Percentiles rank a stretch among this genome's conserved stretches.
phyloP scores from a whole-genome alignment of 2,888 invertebrate genomes.

The Rutpela maculata region DNA sequence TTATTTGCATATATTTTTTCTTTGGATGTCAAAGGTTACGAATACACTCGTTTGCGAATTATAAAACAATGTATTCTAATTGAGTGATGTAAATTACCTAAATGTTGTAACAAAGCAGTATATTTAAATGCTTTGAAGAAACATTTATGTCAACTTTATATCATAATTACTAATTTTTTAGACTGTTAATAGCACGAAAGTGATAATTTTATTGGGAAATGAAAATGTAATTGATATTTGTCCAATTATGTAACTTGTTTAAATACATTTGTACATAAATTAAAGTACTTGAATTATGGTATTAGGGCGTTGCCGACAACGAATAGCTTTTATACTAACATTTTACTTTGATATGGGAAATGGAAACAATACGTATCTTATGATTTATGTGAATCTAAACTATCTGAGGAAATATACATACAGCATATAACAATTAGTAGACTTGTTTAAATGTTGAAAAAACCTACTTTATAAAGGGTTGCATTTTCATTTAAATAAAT shows the following conservation, averaged over 20 bases:
- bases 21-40: conserved; percentile 5
- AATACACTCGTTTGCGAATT: neutral
- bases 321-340: neutral
- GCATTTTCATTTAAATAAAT: too few relatives aligned
- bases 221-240: neutral
- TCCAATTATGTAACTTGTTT: neutral
- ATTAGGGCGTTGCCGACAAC: neutral
- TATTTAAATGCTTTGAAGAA: conserved; percentile 16
- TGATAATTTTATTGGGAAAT: conserved; percentile 24
- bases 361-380: too few relatives aligned
- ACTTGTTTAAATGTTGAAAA: too few relatives aligned
- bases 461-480: too few relatives aligned
- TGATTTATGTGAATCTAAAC: too few relatives aligned
- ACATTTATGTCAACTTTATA: conserved; percentile 13
- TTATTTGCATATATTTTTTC: neutral
- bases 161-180: conserved; percentile 13
- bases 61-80: neutral
- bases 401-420: too few relatives aligned
- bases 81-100: conserved; percentile 12
- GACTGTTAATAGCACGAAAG: conserved; percentile 1
- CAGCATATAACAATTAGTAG: too few relatives aligned
- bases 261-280: neutral
- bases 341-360: neutral
- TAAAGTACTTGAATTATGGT: neutral
- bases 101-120: conserved; percentile 5